Base-by-base conservation (phyloP, 2,888 invertebrate genomes). In the Atethmia centrago region DNA sequence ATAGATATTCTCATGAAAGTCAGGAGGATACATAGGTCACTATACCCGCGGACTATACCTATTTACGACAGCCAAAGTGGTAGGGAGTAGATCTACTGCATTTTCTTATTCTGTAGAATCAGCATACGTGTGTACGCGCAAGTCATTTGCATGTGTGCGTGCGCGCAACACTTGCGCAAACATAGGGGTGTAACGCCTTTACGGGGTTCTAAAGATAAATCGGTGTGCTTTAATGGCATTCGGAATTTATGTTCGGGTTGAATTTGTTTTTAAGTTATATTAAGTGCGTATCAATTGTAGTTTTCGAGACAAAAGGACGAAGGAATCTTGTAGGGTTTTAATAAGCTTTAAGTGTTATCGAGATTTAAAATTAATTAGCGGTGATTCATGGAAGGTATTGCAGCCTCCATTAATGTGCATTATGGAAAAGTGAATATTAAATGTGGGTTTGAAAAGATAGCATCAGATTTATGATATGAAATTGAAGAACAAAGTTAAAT, bases 181-280 rank as follows among this genome's bases (percentile, higher is more conserved):
- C 94, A 91, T 88, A 87, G 90, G 90, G 92, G 90, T 92, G 91
- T 90, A 90, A 88, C 83, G 79, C 80, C 78, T 86, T 85, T 77
- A 82, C 79, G 76, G 83, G 87, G 86, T 85, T 85, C 83, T 76
- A 86, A 85, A 87, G 94, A 94, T 94, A 94, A 93, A 93, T 94
- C 92, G 91, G 90, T 91, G 89, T 90, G 90, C 90, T 93, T 87
- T 95, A 95, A 95, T 95, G 95, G 95, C 92, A 93, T 94, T 94
- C 85, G 87, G 90, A 93, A 95, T 95, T 94, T 95, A 94, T 95
- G 93, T 92, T 85, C 87, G 88, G 91, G 89, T 91, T 89, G 89
- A 88, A 90, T 91, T 90, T 90, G 93, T 93, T 93, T 92, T 92
- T 92, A 91, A 91, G 86, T 89, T 86, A 89, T 85, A 88, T 88